Conservation (phyloP, 2,797 vertebrate genomes). For the Anguilla marmorata region DNA sequence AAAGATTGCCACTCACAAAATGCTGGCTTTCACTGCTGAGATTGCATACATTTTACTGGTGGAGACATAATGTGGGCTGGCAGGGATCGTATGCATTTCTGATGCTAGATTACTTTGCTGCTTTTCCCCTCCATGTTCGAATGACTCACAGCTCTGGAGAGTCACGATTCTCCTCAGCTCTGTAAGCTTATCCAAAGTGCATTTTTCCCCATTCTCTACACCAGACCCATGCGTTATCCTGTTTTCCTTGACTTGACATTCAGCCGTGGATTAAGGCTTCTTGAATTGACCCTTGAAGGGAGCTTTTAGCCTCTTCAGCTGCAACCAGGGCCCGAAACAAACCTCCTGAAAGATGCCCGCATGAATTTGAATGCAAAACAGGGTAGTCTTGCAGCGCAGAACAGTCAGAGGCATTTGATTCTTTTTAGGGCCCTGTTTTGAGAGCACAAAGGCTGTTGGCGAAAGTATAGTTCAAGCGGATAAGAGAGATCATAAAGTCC, state of each 20-base stretch:
- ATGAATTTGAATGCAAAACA: background rate
- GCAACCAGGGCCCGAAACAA: background rate
- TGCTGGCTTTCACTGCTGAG: background rate
- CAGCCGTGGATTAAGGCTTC: constrained; percentile 25
- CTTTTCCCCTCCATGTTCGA: background rate
- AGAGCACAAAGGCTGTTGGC: background rate
- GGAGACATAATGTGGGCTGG: background rate
- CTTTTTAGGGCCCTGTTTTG: background rate
- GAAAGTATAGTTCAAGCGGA: background rate
- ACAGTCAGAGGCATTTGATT: background rate
- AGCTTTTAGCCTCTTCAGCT: constrained; percentile 24
- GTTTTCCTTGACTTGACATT: constrained; percentile 14
- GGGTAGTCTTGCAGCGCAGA: background rate
- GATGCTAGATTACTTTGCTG: background rate
- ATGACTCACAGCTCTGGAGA: constrained; percentile 18
- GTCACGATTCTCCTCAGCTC: constrained; percentile 11
- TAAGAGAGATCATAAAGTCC: background rate
- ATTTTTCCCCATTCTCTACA: background rate
- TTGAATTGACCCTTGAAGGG: constrained; percentile 17
- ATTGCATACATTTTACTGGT: background rate
- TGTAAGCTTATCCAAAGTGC: background rate
- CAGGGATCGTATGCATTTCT: constrained; percentile 2
- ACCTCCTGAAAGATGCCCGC: background rate
- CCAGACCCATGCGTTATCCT: constrained; percentile 11
- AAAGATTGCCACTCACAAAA: background rate